These are phyloP conservation scores for Listronotus bonariensis DNA, from an alignment of 1,140 invertebrate species.

Conservation along the genomic window DNA sequence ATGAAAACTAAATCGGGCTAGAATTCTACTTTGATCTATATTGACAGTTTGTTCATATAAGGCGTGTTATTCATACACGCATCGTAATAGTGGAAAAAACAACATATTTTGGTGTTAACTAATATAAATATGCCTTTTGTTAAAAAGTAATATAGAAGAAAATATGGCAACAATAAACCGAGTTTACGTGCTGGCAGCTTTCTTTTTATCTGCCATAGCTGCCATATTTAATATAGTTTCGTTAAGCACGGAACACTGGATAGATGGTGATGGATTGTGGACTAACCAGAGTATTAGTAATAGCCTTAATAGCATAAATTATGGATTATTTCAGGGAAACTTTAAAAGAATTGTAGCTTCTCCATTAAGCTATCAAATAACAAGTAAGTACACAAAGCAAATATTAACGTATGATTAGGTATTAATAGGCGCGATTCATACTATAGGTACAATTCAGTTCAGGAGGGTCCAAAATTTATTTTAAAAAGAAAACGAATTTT, in stretches of 20 bases:
- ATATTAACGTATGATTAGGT: neutral
- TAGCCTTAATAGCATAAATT: constrained; percentile 10
- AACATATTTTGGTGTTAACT: no score
- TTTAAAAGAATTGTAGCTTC: constrained; percentile 3
- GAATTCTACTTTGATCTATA: no score
- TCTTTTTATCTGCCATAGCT: constrained; percentile 30
- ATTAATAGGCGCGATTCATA: no score
- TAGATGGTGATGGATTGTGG: constrained; percentile 6
- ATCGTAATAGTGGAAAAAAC: no score
- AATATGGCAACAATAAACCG: constrained; percentile 39
- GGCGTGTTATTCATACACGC: no score
- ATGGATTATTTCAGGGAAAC: constrained; percentile 34
- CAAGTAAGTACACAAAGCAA: constrained; percentile 8
- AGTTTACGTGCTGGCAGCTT: constrained; percentile 29
- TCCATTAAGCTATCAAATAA: neutral
- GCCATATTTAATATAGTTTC: constrained; percentile 30
- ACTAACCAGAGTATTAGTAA: neutral
- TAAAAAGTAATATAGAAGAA: no score
- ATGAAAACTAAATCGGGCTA: no score
- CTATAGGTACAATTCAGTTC: no score
- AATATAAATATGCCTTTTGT: no score
- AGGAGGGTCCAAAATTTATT: no score
- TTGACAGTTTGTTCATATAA: no score
- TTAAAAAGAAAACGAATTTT: no score
- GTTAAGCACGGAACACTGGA: constrained; percentile 38